Evolutionary conservation across 1,140 invertebrate genomes (phyloP).

Genomic region (Nomia melanderi): DNA sequence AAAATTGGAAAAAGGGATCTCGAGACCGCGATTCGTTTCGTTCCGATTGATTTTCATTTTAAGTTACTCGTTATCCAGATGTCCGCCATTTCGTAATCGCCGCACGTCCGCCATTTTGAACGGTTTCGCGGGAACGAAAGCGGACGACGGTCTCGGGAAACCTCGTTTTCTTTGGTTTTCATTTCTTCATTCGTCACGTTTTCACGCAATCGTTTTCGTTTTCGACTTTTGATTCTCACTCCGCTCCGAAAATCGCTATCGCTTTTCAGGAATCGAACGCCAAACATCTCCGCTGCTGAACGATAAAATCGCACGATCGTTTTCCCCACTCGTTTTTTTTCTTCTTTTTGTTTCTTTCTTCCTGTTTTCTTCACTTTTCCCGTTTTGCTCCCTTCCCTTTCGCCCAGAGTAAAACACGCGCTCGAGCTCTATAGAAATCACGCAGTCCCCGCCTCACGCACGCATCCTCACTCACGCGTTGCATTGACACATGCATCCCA

Average conservation of each 20-base stretch:
- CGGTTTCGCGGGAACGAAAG: neutral
- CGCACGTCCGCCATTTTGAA: too few species aligned
- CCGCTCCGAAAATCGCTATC: slow-evolving; percentile 22
- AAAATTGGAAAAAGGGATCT: slow-evolving; percentile 17
- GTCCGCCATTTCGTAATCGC: neutral
- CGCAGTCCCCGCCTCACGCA: slow-evolving; percentile 25
- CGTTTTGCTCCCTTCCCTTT: neutral
- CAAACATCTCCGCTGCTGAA: slow-evolving; percentile 6
- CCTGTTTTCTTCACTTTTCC: slow-evolving; percentile 1
- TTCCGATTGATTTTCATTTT: too few species aligned
- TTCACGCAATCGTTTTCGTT: neutral
- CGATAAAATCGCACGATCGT: slow-evolving; percentile 1
- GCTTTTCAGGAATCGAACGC: slow-evolving; percentile 3
- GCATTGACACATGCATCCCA: slow-evolving; percentile 6
- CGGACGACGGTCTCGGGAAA: neutral
- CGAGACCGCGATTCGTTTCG: neutral
- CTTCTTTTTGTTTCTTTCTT: neutral
- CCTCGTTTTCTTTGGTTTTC: neutral
- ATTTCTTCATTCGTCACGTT: neutral
- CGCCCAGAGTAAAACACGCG: slow-evolving; percentile 28
- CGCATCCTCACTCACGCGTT: slow-evolving; percentile 21
- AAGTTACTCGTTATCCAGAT: neutral
- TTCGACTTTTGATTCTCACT: slow-evolving; percentile 5
- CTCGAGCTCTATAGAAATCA: slow-evolving; percentile 34
- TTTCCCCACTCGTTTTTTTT: slow-evolving; percentile 30